phyloP scores from a whole-genome alignment of 1,140 invertebrate genomes.

The Thrips palmi region DNA sequence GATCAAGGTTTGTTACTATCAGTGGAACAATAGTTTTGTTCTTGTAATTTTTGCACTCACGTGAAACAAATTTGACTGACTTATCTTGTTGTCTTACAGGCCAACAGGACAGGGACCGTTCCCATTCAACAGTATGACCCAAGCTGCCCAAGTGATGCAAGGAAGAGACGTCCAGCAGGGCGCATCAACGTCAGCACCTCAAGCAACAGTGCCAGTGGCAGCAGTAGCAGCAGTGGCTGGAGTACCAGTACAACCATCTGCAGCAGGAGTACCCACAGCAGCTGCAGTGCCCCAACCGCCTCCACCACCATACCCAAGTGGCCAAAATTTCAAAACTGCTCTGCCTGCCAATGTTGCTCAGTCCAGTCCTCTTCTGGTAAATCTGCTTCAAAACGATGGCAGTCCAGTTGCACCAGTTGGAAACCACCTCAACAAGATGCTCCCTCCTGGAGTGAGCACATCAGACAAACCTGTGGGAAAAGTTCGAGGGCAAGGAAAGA shows the following conservation, averaged over 20 bases:
- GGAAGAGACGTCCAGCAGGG: conserved; percentile 20
- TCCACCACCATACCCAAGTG: conserved; percentile 29
- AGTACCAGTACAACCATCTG: conserved; percentile 10
- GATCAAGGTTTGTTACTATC: too few species aligned
- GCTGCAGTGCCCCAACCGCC: conserved; percentile 19
- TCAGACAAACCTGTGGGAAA: too few species aligned
- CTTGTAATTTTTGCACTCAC: too few species aligned
- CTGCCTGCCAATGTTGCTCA: conserved; percentile 34
- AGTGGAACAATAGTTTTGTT: too few species aligned
- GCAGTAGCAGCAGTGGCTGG: conserved; percentile 1
- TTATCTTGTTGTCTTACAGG: too few species aligned
- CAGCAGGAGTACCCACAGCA: conserved; percentile 13
- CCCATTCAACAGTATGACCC: conserved; percentile 80
- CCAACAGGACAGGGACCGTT: conserved; percentile 39
- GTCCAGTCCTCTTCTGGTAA: conserved; percentile 78
- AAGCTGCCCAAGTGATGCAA: conserved; percentile 44
- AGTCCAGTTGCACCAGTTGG: conserved; percentile 24
- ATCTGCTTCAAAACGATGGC: conserved; percentile 74
- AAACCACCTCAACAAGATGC: conserved; percentile 21
- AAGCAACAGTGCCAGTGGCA: conserved; percentile 11
- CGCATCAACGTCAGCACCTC: conserved; percentile 10
- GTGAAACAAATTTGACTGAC: too few species aligned
- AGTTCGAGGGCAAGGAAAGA: too few species aligned
- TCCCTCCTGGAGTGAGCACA: conserved; percentile 20
- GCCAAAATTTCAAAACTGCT: conserved; percentile 9